phyloP scores from a whole-genome alignment of 2,797 vertebrate species.

The Micromesistius poutassou region DNA sequence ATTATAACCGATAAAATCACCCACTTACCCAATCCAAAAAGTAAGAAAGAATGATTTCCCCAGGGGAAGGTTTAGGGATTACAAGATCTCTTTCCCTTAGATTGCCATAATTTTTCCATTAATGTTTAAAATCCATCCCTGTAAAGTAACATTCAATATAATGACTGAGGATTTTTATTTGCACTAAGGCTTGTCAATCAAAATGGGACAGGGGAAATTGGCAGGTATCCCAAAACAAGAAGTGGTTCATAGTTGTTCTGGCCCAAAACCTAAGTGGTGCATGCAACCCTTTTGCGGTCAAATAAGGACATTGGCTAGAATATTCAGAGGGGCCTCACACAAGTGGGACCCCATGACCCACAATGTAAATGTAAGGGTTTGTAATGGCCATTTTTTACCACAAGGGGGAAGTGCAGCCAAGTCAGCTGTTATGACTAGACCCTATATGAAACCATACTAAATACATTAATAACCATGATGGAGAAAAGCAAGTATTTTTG shows the following conservation, averaged over 20 bases:
- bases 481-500: background rate
- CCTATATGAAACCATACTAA: background rate
- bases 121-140: background rate
- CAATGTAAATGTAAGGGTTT: background rate
- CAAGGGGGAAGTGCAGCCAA: slow-evolving; percentile 32
- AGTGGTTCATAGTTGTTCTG: too few relatives aligned
- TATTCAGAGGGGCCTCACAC: background rate
- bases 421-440: background rate
- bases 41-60: background rate
- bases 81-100: background rate
- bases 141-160: background rate
- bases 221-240: background rate
- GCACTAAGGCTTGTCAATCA: too few relatives aligned
- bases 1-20: background rate
- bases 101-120: background rate
- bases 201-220: background rate
- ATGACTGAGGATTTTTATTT: too few relatives aligned
- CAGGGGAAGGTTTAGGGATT: background rate
- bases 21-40: background rate
- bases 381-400: slow-evolving; percentile 31
- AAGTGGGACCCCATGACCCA: background rate
- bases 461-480: background rate
- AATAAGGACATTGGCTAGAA: background rate
- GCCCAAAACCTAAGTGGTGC: too few relatives aligned
- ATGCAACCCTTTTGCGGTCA: background rate